Base-by-base conservation (phyloP, 2,888 invertebrate genomes). In the Drosophila phalerata region DNA sequence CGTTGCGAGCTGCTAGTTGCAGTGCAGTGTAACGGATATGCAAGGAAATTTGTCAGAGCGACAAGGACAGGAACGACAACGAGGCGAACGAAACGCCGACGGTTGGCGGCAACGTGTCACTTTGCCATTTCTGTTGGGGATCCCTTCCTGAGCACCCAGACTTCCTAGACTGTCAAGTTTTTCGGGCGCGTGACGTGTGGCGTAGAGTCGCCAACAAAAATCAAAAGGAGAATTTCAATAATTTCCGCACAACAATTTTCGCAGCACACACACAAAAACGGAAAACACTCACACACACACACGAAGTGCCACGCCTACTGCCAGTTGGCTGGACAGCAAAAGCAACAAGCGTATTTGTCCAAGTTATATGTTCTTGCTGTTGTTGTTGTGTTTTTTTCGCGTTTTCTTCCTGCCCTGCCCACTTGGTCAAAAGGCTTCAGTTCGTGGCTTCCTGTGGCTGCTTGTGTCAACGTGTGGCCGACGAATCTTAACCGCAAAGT, bases 171-270 rank as follows among this genome's bases (percentile, higher is more conserved):
- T 30, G 53, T 30, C 53, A 40, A 53, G 37, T 49, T 34, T 15
- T 15, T 38, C 11, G 6, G 40, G 34, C 38, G 19, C 53, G 45
- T 47, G 37, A 42, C 40, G 58, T 32, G 47, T 32, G 47, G 25
- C 38, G 49, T 40, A 30, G 4, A 43, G 25, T 22, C 42, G 47
- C 60, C 81, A 80, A 77, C 69, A 73, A 78, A 78, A 81, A 81
- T 70, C 69, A 78, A 86, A 83, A 89, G 79, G 76, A 76, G 80
- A 90, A 89, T 90, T 90, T 89, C 86, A 89, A 90, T 88, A 88
- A 90, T 89, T 89, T 89, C 89, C 89, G 90, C 79, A 88, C 73
- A 82, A 87, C 81, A 88, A 88, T 79, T 79, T 82, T 74, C 85
- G 74, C 52, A 63, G 72, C 80, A 77, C 67, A 68, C 67, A 70